These are phyloP conservation scores for Diachasmimorpha longicaudata DNA, from an alignment of 1,140 invertebrate species.

Conservation along the genomic window DNA sequence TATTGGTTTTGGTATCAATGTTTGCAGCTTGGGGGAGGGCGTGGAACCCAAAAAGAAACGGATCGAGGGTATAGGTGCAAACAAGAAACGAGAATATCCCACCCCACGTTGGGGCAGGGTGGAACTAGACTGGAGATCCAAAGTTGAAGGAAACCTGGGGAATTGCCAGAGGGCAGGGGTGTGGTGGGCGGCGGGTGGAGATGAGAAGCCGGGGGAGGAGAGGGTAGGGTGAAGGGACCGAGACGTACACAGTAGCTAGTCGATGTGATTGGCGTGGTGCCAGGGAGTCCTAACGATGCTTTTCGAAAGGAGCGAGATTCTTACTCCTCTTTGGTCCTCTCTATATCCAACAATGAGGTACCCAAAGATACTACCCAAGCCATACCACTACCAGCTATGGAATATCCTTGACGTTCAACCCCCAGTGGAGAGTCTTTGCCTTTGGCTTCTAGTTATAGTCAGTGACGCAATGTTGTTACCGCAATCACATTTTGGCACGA, in stretches of 20 bases:
- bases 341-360: constrained; percentile 42
- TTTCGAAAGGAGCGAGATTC: constrained; percentile 54
- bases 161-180: constrained; percentile 15
- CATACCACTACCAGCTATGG: constrained; percentile 31
- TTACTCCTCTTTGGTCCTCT: constrained; percentile 47
- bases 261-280: constrained; percentile 58
- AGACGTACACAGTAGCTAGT: constrained; percentile 54
- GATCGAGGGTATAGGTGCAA: constrained; percentile 46
- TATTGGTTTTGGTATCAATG: constrained; percentile 39
- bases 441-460: constrained; percentile 28
- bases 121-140: constrained; percentile 33
- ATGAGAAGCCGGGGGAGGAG: neutral
- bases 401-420: constrained; percentile 4
- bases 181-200: neutral
- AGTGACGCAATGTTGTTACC: constrained; percentile 56
- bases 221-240: neutral
- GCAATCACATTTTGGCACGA: constrained; percentile 58
- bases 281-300: constrained; percentile 57
- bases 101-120: constrained; percentile 32
- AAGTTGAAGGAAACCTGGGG: constrained; percentile 11
- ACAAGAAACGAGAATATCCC: constrained; percentile 55
- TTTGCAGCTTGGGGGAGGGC: constrained; percentile 38
- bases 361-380: constrained; percentile 46
- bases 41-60: constrained; percentile 27
- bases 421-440: neutral